Conservation (phyloP, 2,113 vertebrate species). For the Bubo bubo region DNA sequence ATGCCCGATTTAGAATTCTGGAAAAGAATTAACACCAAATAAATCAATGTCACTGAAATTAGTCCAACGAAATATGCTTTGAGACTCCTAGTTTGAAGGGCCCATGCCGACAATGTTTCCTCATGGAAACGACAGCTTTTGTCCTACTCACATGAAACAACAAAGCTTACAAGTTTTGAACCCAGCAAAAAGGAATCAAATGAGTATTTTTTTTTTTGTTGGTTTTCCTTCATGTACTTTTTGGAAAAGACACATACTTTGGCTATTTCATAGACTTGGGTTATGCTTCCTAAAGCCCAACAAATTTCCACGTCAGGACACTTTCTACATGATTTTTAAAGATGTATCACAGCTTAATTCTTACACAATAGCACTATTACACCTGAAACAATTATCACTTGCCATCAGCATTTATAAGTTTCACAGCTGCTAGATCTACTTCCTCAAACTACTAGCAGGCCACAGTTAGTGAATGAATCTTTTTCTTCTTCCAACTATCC, state of each 20-base stretch:
- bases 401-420: neutral
- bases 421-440: neutral
- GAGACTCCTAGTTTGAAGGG: neutral
- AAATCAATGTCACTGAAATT: neutral
- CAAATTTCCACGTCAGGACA: neutral
- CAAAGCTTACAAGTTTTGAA: neutral
- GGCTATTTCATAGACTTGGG: neutral
- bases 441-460: neutral
- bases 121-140: neutral
- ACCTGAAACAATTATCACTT: neutral
- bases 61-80: neutral
- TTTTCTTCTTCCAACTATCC: neutral
- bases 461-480: rapidly evolving
- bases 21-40: neutral
- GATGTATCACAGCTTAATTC: neutral
- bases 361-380: neutral
- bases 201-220: rapidly evolving
- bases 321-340: neutral
- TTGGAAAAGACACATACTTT: neutral
- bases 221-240: neutral
- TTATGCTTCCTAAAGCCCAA: neutral
- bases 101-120: neutral
- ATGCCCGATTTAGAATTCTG: neutral
- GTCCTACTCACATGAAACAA: neutral
- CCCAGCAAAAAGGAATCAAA: neutral